Evolutionary conservation across 2,113 vertebrate species (phyloP), one percentile per base, ranked within the genome.

Genomic region (Callionymus lyra): DNA sequence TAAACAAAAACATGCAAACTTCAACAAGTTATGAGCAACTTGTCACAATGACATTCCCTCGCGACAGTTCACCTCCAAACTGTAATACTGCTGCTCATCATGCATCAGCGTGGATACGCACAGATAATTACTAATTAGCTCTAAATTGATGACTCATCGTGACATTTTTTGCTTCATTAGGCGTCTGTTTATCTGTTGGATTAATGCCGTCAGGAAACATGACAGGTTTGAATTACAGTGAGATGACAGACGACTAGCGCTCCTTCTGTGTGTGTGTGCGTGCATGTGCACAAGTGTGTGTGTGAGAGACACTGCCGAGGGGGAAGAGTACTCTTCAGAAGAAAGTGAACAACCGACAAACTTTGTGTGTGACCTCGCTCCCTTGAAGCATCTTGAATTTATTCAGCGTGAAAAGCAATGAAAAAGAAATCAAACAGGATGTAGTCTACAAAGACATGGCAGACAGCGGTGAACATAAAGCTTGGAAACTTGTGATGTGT

Each of bases 81-180:
- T 12, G 15, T 50, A 45, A 35, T 63, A 53, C n/a, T n/a, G 53
- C 44, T 11, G 1, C 44, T 69, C 50, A 38, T 76, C 51, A 62
- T 43, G 56, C 66, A 68, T 72, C 68, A 53, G 73, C 58, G 55
- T 38, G 42, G 70, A 71, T 65, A 34, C 31, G 49, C 31, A 1
- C 39, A 5, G 56, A 69, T 76, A 72, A 74, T 72, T 69, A 48
- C 56, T 65, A 75, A 80, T 67, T 69, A 69, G 57, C 37, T 54
- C 47, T 35, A 63, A 69, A 77, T 56, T 61, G 63, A 77, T 77
- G 68, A 75, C 44, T 74, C 56, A 51, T 38, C n/a, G 56, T 18
- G 6, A 10, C 51, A 50, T 61, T 54, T 65, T 55, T 50, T 49
- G 56, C 59, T 61, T 71, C 59, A 65, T 70, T 70, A 62, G 69